Evolutionary conservation across 1,140 invertebrate genomes (phyloP).

Genomic region (Hylyphantes graminicola): DNA sequence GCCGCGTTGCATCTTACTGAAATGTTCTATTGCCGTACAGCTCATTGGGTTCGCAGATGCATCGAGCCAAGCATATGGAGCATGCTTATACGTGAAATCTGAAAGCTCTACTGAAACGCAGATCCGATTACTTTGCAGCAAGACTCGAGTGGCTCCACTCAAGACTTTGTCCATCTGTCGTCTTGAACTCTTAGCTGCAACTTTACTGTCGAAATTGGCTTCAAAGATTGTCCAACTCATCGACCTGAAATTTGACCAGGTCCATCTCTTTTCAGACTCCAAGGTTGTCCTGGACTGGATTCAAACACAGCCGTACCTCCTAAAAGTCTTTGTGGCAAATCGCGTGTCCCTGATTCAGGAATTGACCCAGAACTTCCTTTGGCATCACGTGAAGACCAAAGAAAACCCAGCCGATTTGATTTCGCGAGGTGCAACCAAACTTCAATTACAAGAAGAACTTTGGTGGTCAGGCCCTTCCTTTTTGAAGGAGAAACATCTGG

Average conservation of each 20-base stretch:
- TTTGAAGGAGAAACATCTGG: neutral
- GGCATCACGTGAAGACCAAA: conserved; percentile 61
- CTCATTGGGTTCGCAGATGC: neutral
- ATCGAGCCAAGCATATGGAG: neutral
- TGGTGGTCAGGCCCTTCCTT: conserved; percentile 15
- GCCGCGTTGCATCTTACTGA: too few relatives aligned
- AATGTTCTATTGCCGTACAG: neutral
- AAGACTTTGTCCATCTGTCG: conserved; percentile 2
- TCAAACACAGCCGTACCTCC: neutral
- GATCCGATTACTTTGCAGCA: neutral
- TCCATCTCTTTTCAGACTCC: conserved; percentile 5
- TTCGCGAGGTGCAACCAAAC: conserved; percentile 5
- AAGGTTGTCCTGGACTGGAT: conserved; percentile 18
- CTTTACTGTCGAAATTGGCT: neutral
- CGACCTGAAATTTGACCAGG: neutral
- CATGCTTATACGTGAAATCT: neutral
- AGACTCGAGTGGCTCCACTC: conserved; percentile 9
- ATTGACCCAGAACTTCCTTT: neutral
- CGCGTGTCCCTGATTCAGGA: conserved; percentile 29
- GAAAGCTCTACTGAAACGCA: neutral
- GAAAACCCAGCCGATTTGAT: conserved; percentile 22
- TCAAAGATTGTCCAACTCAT: neutral
- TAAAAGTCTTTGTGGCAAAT: conserved; percentile 28
- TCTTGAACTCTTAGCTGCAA: conserved; percentile 27
- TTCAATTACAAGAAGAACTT: conserved; percentile 9